A percentile compares a stretch with the other conserved stretches of the same genome.
phyloP scores from a whole-genome alignment of 2,113 vertebrate species.

The Sclerurus mexicanus region DNA sequence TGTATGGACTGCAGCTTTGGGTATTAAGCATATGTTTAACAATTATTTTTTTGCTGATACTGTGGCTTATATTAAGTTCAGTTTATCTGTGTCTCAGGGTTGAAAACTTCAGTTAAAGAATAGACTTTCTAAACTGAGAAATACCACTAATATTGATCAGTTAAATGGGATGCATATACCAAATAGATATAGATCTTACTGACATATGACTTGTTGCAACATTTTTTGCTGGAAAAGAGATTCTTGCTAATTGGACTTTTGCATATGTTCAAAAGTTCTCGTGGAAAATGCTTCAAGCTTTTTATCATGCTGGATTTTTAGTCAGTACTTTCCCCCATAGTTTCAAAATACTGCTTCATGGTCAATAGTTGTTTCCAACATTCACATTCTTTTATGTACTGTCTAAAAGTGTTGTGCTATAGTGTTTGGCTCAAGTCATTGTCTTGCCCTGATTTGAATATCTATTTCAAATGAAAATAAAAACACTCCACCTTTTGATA shows the following conservation, averaged over 20 bases:
- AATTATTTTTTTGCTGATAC: not conserved
- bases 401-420: not conserved
- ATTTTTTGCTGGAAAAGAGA: not conserved
- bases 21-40: not conserved
- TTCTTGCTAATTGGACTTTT: not conserved
- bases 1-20: not conserved
- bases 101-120: not conserved
- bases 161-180: not conserved
- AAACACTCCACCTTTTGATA: not conserved
- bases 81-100: not conserved
- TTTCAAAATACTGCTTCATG: not conserved
- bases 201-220: not conserved
- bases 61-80: not conserved
- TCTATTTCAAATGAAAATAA: not conserved
- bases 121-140: not conserved
- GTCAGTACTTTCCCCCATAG: rapidly evolving
- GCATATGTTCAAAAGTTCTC: not conserved
- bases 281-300: not conserved
- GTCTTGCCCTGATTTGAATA: not conserved
- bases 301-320: not conserved
- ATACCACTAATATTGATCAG: not conserved
- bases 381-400: not conserved
- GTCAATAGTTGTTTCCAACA: not conserved
- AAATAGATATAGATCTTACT: not conserved
- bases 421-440: not conserved